These are phyloP conservation scores for Sternarchorhynchus goeldii DNA, from an alignment of 2,797 vertebrate genomes.

Conservation along the genomic window DNA sequence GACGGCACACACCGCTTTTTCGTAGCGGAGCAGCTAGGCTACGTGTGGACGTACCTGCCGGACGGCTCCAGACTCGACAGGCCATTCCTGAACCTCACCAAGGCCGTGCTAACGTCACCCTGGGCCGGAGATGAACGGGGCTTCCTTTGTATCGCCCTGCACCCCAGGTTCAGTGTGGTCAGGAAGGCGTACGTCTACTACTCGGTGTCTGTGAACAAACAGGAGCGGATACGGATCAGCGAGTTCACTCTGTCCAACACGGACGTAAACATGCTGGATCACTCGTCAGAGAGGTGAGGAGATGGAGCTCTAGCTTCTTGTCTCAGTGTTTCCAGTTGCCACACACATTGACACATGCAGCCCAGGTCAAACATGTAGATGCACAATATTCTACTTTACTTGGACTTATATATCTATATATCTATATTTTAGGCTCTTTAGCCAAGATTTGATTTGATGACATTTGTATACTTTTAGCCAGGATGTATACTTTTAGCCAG, in stretches of 20 bases:
- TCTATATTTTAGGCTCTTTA: too few relatives aligned
- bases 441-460: too few relatives aligned
- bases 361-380: too few relatives aligned
- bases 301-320: not conserved
- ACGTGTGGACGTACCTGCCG: slow-evolving; percentile 80
- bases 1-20: slow-evolving; percentile 83
- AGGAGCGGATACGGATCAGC: slow-evolving; percentile 81
- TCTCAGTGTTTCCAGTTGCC: not conserved
- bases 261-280: slow-evolving; percentile 80
- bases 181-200: slow-evolving; percentile 84
- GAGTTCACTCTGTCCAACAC: slow-evolving; percentile 75
- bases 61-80: slow-evolving; percentile 80
- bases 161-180: slow-evolving; percentile 73
- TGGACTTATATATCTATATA: too few relatives aligned
- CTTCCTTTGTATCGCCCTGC: slow-evolving; percentile 81
- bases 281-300: slow-evolving; percentile 79
- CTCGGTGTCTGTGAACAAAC: slow-evolving; percentile 75
- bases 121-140: slow-evolving; percentile 83
- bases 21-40: slow-evolving; percentile 83
- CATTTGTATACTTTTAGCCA: too few relatives aligned
- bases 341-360: not conserved
- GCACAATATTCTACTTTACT: too few relatives aligned
- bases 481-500: too few relatives aligned
- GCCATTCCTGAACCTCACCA: slow-evolving; percentile 82
- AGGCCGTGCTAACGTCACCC: slow-evolving; percentile 78